Conservation (phyloP, 1,140 invertebrate genomes). For the Steinernema feltiae region DNA sequence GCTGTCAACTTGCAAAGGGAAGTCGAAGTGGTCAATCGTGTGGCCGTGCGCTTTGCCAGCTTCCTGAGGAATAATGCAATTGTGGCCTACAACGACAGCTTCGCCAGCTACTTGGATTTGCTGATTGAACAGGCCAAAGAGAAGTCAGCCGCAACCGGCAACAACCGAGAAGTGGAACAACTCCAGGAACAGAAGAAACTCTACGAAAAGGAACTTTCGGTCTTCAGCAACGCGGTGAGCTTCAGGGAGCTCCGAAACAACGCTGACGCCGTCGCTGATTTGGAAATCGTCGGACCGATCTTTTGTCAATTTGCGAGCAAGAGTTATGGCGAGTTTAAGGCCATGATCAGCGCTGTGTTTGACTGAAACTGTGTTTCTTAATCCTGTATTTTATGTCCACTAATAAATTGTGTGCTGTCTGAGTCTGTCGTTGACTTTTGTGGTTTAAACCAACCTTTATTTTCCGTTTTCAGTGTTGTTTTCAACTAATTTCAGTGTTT, state of each 20-base stretch:
- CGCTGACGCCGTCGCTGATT: neutral
- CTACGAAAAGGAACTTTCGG: neutral
- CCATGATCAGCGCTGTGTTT: no score
- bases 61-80: constrained; percentile 37
- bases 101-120: constrained; percentile 25
- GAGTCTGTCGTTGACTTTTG: no score
- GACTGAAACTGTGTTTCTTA: no score
- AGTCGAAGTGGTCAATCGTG: neutral
- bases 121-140: constrained; percentile 23
- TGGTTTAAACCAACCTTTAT: no score
- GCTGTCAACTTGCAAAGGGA: neutral
- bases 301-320: neutral
- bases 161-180: neutral
- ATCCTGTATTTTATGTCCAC: no score
- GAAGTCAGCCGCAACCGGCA: neutral
- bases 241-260: neutral
- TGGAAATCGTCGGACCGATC: neutral
- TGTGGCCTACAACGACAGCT: constrained; percentile 27
- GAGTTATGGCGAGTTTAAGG: no score
- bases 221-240: neutral
- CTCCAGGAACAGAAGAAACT: neutral
- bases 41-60: constrained; percentile 8
- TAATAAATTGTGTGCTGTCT: no score
- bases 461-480: no score
- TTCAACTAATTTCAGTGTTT: no score